A percentile compares a stretch with the other conserved stretches of the same genome.
Evolutionary conservation across 2,888 invertebrate genomes (phyloP).

Genomic region (Tetragonisca angustula): DNA sequence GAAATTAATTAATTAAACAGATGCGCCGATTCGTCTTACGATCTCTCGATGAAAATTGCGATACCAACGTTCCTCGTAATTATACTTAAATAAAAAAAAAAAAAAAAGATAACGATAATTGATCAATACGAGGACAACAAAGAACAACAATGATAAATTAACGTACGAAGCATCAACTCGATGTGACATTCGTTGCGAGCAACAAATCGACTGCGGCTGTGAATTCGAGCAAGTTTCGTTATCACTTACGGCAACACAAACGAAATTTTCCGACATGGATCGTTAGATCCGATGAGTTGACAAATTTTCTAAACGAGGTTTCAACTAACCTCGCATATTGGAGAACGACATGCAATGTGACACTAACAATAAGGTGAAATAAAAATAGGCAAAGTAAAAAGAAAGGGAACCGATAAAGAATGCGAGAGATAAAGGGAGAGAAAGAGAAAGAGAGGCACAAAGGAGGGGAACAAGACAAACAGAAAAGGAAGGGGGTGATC

Average conservation of each 20-base stretch:
- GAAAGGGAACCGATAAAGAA: no score
- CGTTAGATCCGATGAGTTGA: neutral
- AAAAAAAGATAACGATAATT: neutral
- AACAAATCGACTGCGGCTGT: neutral
- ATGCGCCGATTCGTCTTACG: neutral
- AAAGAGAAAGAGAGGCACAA: neutral
- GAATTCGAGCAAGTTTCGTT: neutral
- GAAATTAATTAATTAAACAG: neutral
- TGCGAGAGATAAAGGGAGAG: neutral
- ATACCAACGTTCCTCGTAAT: neutral
- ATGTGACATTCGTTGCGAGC: neutral
- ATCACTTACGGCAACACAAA: neutral
- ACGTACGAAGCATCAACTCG: neutral
- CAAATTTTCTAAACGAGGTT: neutral
- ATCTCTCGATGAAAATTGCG: neutral
- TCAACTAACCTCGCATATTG: neutral
- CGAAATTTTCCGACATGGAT: neutral
- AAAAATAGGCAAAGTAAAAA: neutral
- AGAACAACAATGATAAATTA: neutral
- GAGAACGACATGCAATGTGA: neutral
- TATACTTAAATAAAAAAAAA: neutral
- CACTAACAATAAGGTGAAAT: neutral
- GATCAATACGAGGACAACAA: neutral
- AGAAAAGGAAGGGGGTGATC: neutral
- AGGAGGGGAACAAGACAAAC: neutral